Percentiles rank a stretch among this genome's conserved stretches.
These are phyloP conservation scores for Pseudobourletiella spinata DNA, from an alignment of 1,140 invertebrate species.

Conservation along the genomic window DNA sequence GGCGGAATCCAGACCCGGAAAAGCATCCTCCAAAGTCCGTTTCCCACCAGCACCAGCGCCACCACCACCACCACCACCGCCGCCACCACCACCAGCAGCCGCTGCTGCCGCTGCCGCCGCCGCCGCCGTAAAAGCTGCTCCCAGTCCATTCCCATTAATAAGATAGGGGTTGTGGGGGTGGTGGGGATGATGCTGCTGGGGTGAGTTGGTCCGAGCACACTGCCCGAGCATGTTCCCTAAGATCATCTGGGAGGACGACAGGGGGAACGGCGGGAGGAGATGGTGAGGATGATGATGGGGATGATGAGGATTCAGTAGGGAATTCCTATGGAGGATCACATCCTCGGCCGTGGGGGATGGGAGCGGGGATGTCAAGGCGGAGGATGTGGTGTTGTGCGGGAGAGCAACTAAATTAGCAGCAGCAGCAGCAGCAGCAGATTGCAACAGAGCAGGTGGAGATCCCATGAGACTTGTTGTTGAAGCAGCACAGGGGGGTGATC, in stretches of 20 bases:
- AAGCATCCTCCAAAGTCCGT: slow-evolving; percentile 43
- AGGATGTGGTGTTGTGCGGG: slow-evolving; percentile 21
- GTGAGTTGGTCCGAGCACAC: slow-evolving; percentile 1
- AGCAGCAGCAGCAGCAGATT: slow-evolving; percentile 25
- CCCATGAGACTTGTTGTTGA: slow-evolving; percentile 24
- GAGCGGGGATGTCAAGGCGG: slow-evolving; percentile 42
- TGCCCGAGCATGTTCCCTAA: slow-evolving; percentile 21
- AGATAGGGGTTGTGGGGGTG: not conserved
- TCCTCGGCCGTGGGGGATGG: slow-evolving; percentile 42
- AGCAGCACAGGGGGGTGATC: slow-evolving; percentile 28
- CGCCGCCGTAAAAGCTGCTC: slow-evolving; percentile 8
- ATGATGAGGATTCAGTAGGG: slow-evolving; percentile 6
- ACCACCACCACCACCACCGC: no score
- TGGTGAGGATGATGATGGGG: no score
- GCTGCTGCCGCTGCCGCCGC: no score
- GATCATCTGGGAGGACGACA: slow-evolving; percentile 20
- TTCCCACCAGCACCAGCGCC: slow-evolving; percentile 42
- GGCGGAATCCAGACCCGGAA: slow-evolving; percentile 38
- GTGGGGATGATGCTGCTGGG: no score
- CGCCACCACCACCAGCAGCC: no score
- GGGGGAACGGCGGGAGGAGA: slow-evolving; percentile 34
- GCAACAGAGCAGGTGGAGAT: slow-evolving; percentile 23
- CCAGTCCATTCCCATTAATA: slow-evolving; percentile 30
- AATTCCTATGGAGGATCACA: slow-evolving; percentile 38
- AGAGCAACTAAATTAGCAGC: slow-evolving; percentile 17